Base-by-base conservation (phyloP, 2,888 invertebrate species). In the Stenotaenia linearis region DNA sequence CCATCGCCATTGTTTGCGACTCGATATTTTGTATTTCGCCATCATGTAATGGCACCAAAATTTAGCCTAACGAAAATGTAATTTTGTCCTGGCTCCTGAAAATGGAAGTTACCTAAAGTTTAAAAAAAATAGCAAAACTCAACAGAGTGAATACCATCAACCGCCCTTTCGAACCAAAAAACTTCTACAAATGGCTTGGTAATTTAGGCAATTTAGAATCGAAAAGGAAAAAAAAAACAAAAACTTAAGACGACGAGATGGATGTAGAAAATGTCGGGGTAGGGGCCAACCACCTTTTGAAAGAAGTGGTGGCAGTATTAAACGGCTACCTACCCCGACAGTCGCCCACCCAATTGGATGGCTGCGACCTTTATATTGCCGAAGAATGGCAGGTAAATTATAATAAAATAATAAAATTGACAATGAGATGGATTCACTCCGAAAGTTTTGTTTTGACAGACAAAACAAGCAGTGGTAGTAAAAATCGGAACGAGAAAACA, bases 281-380 rank as follows among this genome's bases (percentile, higher is more conserved):
- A 45, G 45, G 45, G n/a, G 45, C 45, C 45, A 45, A 45, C 45
- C 45, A 45, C 45, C 45, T 45, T 45, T 45, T 45, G 32, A 78
- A 78, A 35, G 78, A 78, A 32, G 69, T 78, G 37, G 78, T 78
- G 35, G 40, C 40, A 18, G 78, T 78, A 2, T 30, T 78, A 0
- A 78, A 78, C 35, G 78, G 78, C 30, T 78, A 78, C 35, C 69
- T 78, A 21, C 78, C 78, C 69, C 28, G 40, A 69, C 76, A 76
- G 32, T 35, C 35, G 23, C 30, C 35, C 30, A 76, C 78, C 25
- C 25, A 50, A 23, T 3, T 23, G 23, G 78, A 78, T 32, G 30
- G 30, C 12, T 45, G 78, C 45, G 78, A 78, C 30, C 45, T 78
- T 25, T 78, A 78, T 45, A 18, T 78, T 9, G 78, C 50, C 23